Percentiles rank a stretch among this genome's conserved stretches.
These are phyloP conservation scores for Plagiodera versicolora DNA, from an alignment of 2,888 invertebrate species.

Conservation along the genomic window DNA sequence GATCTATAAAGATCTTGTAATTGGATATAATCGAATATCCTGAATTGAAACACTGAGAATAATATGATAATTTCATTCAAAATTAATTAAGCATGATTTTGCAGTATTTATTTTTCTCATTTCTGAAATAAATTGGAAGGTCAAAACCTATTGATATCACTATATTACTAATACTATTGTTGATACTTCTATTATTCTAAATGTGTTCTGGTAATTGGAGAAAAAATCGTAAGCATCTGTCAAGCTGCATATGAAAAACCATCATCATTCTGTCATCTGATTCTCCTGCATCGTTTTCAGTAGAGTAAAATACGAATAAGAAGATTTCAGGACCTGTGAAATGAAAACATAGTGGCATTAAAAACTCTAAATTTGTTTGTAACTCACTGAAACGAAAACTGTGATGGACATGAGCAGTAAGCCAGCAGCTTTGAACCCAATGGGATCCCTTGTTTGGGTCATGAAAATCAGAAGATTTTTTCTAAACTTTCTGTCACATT, in stretches of 20 bases:
- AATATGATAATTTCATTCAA: too few species aligned
- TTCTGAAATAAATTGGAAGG: too few species aligned
- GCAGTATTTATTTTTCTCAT: too few species aligned
- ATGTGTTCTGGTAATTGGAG: background rate
- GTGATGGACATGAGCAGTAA: conserved; percentile 13
- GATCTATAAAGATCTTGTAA: too few species aligned
- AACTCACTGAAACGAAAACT: conserved; percentile 16
- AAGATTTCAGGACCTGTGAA: conserved; percentile 18
- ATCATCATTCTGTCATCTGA: background rate
- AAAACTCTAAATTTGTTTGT: too few species aligned
- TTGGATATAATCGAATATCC: too few species aligned
- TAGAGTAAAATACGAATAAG: conserved; percentile 19
- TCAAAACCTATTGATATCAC: too few species aligned
- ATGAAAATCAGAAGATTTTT: conserved; percentile 22
- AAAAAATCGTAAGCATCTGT: background rate
- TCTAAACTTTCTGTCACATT: conserved; percentile 18
- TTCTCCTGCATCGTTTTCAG: conserved; percentile 15
- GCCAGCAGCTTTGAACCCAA: conserved; percentile 12
- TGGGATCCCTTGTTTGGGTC: conserved; percentile 16
- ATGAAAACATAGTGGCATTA: background rate
- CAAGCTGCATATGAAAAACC: too few species aligned
- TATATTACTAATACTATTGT: too few species aligned
- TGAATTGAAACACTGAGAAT: too few species aligned
- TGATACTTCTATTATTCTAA: too few species aligned
- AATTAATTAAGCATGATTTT: too few species aligned